phyloP scores from a whole-genome alignment of 35 echinoderm and acorn worm genomes.

The Apostichopus parvimensis region DNA sequence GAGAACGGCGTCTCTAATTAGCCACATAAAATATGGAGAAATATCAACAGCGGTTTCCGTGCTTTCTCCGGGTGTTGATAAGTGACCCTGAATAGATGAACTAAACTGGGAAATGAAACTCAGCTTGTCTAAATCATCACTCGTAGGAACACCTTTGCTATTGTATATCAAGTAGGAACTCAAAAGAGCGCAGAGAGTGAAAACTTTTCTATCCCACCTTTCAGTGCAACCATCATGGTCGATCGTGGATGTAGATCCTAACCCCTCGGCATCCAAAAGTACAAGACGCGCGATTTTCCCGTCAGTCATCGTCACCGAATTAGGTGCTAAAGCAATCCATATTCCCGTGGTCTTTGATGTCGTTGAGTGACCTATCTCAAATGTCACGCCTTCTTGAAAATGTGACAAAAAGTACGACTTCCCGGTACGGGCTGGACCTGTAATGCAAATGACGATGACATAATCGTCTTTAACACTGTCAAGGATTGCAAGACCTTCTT shows the following conservation, averaged over 20 bases:
- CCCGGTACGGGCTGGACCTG: constrained; percentile 13
- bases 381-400: background rate
- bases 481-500: background rate
- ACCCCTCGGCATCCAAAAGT: background rate
- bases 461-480: background rate
- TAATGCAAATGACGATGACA: background rate
- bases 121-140: background rate
- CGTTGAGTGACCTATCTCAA: constrained; percentile 25
- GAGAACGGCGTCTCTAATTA: background rate
- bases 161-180: constrained; percentile 42
- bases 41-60: background rate
- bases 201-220: constrained; percentile 16
- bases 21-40: constrained; percentile 44
- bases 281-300: background rate
- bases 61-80: background rate
- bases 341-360: constrained; percentile 1
- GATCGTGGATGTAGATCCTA: background rate
- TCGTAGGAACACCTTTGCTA: background rate
- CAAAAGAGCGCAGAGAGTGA: background rate
- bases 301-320: too few species aligned
- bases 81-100: background rate
- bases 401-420: constrained; percentile 3
- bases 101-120: constrained; percentile 6
- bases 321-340: background rate
- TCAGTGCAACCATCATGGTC: background rate